These are phyloP conservation scores for Labeo catla DNA, from an alignment of 2,113 vertebrate genomes.

Conservation along the genomic window DNA sequence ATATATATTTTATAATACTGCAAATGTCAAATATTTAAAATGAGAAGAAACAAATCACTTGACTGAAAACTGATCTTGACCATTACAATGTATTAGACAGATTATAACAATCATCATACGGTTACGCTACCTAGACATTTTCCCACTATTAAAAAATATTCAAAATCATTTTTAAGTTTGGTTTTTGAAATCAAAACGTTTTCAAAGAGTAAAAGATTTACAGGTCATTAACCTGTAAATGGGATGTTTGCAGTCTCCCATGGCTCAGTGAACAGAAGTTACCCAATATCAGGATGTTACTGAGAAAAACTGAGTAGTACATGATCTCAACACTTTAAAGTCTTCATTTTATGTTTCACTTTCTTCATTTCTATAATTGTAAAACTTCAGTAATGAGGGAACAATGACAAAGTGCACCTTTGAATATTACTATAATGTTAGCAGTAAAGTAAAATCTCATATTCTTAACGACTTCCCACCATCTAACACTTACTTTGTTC, in stretches of 20 bases:
- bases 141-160: no score
- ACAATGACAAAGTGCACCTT: neutral
- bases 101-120: no score
- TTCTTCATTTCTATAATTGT: neutral
- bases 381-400: neutral
- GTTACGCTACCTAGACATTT: no score
- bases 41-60: no score
- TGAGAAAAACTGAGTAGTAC: no score
- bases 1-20: neutral
- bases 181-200: neutral
- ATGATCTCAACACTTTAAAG: neutral
- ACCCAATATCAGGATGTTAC: neutral
- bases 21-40: no score
- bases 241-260: no score
- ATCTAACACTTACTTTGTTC: slow-evolving; percentile 76
- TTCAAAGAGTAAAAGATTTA: neutral
- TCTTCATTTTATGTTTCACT: neutral
- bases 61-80: no score
- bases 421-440: neutral
- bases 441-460: neutral
- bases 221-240: neutral
- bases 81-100: no score
- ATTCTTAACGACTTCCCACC: neutral
- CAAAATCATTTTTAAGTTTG: neutral
- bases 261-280: neutral